These are phyloP conservation scores for Sminthopsis crassicaudata DNA, from an alignment of 2,113 vertebrate genomes.

Conservation along the genomic window DNA sequence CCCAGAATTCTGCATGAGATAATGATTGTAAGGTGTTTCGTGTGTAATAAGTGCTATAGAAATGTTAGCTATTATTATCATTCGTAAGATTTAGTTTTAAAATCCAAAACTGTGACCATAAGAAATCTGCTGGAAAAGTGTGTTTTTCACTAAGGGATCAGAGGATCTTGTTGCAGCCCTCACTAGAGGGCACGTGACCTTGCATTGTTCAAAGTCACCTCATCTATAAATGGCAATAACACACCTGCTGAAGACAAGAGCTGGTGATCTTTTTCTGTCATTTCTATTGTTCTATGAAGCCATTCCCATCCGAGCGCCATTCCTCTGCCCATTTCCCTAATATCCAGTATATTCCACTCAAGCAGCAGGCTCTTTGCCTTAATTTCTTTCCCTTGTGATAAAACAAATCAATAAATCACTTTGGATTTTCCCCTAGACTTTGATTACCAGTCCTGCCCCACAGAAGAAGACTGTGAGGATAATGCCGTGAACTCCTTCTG, in stretches of 20 bases:
- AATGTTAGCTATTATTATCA: neutral
- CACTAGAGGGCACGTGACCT: neutral
- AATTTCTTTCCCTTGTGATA: neutral
- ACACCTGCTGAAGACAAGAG: neutral
- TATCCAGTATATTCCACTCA: neutral
- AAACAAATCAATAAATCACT: conserved; percentile 33
- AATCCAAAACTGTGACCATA: neutral
- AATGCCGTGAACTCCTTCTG: conserved; percentile 86
- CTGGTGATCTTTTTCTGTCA: neutral
- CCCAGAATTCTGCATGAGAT: neutral
- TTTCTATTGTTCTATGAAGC: neutral
- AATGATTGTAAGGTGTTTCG: neutral
- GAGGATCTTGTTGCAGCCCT: neutral
- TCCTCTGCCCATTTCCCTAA: neutral
- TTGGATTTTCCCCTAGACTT: conserved; percentile 73
- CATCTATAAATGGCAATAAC: neutral
- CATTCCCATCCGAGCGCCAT: neutral
- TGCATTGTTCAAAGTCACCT: neutral
- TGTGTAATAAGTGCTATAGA: neutral
- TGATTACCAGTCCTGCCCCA: conserved; percentile 86
- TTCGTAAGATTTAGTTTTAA: neutral
- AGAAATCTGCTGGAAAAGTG: neutral
- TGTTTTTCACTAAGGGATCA: neutral
- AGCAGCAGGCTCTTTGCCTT: neutral
- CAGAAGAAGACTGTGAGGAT: conserved; percentile 80